These are phyloP conservation scores for Philopedon plagiatum DNA, from an alignment of 2,888 invertebrate species.

Conservation along the genomic window DNA sequence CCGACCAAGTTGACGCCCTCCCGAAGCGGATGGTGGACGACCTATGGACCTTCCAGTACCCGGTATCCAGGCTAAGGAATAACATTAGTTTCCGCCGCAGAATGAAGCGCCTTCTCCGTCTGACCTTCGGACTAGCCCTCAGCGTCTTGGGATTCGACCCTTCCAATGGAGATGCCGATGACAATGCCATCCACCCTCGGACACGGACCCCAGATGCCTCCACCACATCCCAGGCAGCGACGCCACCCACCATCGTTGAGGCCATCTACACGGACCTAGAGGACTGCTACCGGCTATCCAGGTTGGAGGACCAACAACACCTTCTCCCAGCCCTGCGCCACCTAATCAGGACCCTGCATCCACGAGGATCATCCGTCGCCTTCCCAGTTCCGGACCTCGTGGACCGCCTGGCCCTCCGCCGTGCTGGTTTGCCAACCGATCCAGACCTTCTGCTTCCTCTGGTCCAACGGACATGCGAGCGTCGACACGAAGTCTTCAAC, in stretches of 20 bases:
- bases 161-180: no score
- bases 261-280: background rate
- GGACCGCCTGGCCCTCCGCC: background rate
- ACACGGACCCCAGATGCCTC: background rate
- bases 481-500: no score
- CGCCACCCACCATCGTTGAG: background rate
- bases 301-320: background rate
- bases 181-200: background rate
- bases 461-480: no score
- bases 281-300: background rate
- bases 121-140: background rate
- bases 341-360: background rate
- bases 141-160: background rate
- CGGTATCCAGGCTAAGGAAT: background rate
- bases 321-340: background rate
- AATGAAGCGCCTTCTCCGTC: background rate
- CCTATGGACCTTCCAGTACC: background rate
- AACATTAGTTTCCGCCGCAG: background rate
- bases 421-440: no score
- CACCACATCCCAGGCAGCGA: no score
- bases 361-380: background rate
- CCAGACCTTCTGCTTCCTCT: no score
- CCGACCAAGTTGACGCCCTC: background rate
- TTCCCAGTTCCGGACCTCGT: background rate
- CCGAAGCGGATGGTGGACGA: background rate